phyloP scores from a whole-genome alignment of 2,888 invertebrate species.

The Thera britannica region DNA sequence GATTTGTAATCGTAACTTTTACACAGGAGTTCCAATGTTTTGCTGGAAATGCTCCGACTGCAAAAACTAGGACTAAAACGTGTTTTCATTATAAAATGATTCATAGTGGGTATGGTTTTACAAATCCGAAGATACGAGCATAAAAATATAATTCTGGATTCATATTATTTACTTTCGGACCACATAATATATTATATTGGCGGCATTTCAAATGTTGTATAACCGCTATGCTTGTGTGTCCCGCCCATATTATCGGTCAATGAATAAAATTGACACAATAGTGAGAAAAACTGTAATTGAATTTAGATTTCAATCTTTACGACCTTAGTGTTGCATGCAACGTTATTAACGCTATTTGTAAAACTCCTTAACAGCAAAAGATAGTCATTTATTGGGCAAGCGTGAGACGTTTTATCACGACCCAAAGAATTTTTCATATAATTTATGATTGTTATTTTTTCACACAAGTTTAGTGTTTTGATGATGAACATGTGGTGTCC shows the following conservation, averaged over 20 bases:
- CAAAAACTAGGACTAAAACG: not conserved
- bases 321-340: conserved; percentile 59
- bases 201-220: conserved; percentile 30
- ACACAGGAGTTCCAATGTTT: not conserved
- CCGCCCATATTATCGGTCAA: conserved; percentile 47
- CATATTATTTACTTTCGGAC: conserved; percentile 19
- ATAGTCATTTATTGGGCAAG: conserved; percentile 51
- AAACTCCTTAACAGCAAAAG: conserved; percentile 64
- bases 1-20: not conserved
- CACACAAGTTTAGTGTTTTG: conserved; percentile 43
- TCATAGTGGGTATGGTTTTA: not conserved
- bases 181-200: conserved; percentile 19
- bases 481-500: conserved; percentile 32
- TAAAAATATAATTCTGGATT: conserved; percentile 11
- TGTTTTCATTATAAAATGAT: not conserved
- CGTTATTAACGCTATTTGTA: conserved; percentile 68
- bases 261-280: conserved; percentile 67
- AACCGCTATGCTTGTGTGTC: conserved; percentile 46
- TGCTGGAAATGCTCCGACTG: not conserved
- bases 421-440: conserved; percentile 40
- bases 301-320: conserved; percentile 67
- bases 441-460: conserved; percentile 49
- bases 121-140: not conserved
- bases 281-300: conserved; percentile 68
- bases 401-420: conserved; percentile 53